A percentile compares a stretch with the other conserved stretches of the same genome.
phyloP scores from a whole-genome alignment of 2,797 vertebrate species.

The Limnodromus scolopaceus region DNA sequence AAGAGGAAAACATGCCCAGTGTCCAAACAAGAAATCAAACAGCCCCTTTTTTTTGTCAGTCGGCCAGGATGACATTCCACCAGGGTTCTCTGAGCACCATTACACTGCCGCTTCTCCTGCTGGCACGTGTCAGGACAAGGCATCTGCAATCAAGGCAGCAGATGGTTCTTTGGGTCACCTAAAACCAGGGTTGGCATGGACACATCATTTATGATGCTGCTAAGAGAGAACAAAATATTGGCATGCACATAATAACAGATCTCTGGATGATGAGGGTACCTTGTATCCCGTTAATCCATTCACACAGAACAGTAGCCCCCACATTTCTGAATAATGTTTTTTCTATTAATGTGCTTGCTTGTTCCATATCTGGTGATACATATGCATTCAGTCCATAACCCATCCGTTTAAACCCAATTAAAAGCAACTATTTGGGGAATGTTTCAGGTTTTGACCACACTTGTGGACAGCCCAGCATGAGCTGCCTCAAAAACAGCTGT shows the following conservation, averaged over 20 bases:
- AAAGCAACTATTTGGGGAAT: neutral
- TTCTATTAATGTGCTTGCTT: neutral
- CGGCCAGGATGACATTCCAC: neutral
- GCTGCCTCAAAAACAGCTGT: conserved; percentile 22
- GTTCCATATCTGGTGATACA: neutral
- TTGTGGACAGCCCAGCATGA: neutral
- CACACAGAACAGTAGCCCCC: neutral
- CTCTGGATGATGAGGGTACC: neutral
- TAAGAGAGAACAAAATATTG: conserved; percentile 5
- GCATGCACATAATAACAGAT: neutral
- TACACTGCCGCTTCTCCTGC: conserved; percentile 7
- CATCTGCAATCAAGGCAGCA: neutral
- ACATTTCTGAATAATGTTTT: neutral
- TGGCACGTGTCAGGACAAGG: conserved; percentile 17
- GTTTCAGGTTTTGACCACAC: neutral
- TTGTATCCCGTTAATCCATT: neutral
- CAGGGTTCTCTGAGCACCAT: neutral
- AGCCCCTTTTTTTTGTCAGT: neutral
- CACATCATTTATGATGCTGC: neutral
- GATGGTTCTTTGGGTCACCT: conserved; percentile 34
- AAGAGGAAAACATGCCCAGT: neutral
- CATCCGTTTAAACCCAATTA: neutral
- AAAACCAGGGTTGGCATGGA: neutral
- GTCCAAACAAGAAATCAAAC: neutral
- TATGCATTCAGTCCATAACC: neutral